Evolutionary conservation across 2,888 invertebrate species (phyloP).

Genomic region (Hirtodrosophila confusa): DNA sequence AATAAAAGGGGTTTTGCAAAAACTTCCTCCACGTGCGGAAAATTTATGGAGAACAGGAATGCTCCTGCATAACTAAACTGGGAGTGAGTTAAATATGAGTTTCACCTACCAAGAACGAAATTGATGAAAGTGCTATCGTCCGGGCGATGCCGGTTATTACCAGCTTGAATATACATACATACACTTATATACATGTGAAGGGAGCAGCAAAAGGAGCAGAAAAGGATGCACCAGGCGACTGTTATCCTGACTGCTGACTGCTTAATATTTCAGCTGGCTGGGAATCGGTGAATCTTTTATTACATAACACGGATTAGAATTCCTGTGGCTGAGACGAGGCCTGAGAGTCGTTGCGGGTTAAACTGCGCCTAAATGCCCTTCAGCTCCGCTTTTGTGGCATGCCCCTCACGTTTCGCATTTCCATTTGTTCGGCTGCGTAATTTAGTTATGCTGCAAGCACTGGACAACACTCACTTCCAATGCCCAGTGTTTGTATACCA

Average conservation of each 20-base stretch:
- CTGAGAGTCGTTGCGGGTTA: neutral
- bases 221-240: constrained; percentile 48
- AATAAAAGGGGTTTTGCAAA: no score
- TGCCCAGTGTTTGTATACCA: constrained; percentile 7
- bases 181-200: neutral
- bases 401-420: constrained; percentile 58
- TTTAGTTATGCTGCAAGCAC: constrained; percentile 62
- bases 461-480: neutral
- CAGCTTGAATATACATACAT: constrained; percentile 10
- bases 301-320: constrained; percentile 64
- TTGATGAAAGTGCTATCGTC: no score
- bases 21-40: no score
- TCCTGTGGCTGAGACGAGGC: neutral
- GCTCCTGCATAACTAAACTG: no score
- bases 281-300: constrained; percentile 65
- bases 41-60: no score
- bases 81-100: no score
- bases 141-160: no score
- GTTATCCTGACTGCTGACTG: constrained; percentile 54
- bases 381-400: constrained; percentile 30
- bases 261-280: constrained; percentile 67
- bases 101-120: no score
- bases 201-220: neutral
- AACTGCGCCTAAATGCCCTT: constrained; percentile 24
- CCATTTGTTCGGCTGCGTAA: constrained; percentile 50